phyloP scores from a whole-genome alignment of 2,113 vertebrate genomes.

The Cheirogaleus medius region DNA sequence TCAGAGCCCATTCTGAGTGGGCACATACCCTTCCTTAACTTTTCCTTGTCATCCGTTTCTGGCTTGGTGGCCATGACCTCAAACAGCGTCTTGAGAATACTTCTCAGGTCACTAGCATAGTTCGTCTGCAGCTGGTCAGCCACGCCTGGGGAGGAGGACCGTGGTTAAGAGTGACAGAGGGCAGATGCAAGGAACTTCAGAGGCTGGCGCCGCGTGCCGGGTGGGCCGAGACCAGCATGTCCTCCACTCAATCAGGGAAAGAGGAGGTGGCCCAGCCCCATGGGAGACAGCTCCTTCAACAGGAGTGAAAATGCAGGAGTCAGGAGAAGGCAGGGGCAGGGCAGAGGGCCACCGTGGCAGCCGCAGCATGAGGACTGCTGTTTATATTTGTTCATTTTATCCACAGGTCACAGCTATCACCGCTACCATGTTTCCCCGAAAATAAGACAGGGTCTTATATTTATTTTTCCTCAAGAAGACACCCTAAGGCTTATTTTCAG shows the following conservation, averaged over 20 bases:
- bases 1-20: neutral
- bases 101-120: constrained; percentile 97
- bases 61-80: constrained; percentile 98
- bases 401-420: neutral
- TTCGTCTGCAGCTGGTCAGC: constrained; percentile 99
- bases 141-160: constrained; percentile 86
- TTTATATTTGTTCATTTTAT: fast-evolving
- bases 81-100: constrained; percentile 97
- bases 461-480: no score
- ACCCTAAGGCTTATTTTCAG: no score
- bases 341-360: fast-evolving
- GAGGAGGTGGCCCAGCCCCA: no score
- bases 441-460: no score
- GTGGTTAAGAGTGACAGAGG: neutral
- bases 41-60: constrained; percentile 91
- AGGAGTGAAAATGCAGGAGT: neutral
- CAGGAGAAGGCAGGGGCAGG: neutral
- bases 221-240: fast-evolving
- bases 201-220: neutral
- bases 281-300: neutral
- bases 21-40: constrained; percentile 91
- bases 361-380: fast-evolving
- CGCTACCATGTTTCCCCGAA: no score
- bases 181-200: neutral
- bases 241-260: neutral